A percentile compares a stretch with the other conserved stretches of the same genome.
Conservation (phyloP, 2,113 vertebrate species). For the Crocuta crocuta region DNA sequence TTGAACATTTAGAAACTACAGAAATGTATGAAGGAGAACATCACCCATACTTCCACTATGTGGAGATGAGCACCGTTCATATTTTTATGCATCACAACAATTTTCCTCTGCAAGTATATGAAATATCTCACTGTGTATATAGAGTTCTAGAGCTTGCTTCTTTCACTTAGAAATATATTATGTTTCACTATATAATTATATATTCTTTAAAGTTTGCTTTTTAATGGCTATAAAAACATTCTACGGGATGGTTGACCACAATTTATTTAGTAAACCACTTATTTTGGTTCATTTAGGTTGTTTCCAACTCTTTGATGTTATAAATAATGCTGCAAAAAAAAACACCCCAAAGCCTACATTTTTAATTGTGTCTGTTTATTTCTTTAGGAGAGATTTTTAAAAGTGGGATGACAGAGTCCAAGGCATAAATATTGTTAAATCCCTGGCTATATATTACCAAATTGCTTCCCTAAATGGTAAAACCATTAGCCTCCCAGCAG, state of each 20-base stretch:
- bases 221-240: constrained; percentile 51
- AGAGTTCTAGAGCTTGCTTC: not conserved
- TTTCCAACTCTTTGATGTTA: constrained; percentile 52
- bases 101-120: not conserved
- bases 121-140: not conserved
- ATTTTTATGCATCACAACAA: not conserved
- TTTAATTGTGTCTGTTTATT: constrained; percentile 55
- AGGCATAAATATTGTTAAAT: not conserved
- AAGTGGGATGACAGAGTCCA: constrained; percentile 33
- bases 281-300: constrained; percentile 61
- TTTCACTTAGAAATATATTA: not conserved
- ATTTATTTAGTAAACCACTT: constrained; percentile 68
- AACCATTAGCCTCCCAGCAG: not conserved
- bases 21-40: not conserved
- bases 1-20: not conserved
- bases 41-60: fast-evolving
- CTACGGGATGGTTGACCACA: constrained; percentile 37
- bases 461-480: not conserved
- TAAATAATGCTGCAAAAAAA: constrained; percentile 51
- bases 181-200: constrained; percentile 32
- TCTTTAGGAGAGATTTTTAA: constrained; percentile 44
- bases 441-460: not conserved
- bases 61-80: not conserved
- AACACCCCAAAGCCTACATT: constrained; percentile 34
- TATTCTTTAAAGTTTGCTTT: constrained; percentile 48